Percentiles rank a stretch among this genome's conserved stretches.
Evolutionary conservation across 2,888 invertebrate genomes (phyloP).

Genomic region (Drosophila colorata): DNA sequence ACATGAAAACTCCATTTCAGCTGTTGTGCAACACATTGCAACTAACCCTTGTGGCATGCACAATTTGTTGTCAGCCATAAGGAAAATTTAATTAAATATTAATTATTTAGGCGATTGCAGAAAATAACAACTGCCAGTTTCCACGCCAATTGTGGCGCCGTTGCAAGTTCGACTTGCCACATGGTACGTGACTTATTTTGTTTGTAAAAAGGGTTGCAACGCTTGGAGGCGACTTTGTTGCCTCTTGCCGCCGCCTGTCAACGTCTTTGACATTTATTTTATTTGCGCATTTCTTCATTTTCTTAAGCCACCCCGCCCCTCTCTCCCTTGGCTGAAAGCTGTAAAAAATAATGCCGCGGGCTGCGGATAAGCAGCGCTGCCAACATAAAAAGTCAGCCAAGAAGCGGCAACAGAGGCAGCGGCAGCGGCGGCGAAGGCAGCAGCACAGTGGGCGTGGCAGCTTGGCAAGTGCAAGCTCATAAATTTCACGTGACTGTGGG

Average conservation of each 20-base stretch:
- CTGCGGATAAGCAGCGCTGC: slow-evolving; percentile 54
- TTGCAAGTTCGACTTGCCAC: slow-evolving; percentile 20
- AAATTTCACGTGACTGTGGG: slow-evolving; percentile 57
- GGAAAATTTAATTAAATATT: slow-evolving; percentile 29
- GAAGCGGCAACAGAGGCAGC: slow-evolving; percentile 1
- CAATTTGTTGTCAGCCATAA: neutral
- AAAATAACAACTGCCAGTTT: slow-evolving; percentile 26
- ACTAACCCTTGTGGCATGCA: slow-evolving; percentile 6
- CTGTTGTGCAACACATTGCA: slow-evolving; percentile 9
- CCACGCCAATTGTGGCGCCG: slow-evolving; percentile 13
- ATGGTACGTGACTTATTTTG: slow-evolving; percentile 42
- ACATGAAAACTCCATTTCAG: slow-evolving; percentile 31
- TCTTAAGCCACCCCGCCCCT: slow-evolving; percentile 2
- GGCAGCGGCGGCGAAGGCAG: slow-evolving; percentile 3
- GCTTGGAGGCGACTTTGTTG: neutral
- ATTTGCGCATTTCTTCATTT: slow-evolving; percentile 48
- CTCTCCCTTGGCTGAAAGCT: neutral
- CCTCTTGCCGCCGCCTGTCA: slow-evolving; percentile 1
- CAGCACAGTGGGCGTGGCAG: slow-evolving; percentile 53
- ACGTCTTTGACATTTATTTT: slow-evolving; percentile 60
- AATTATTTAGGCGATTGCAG: slow-evolving; percentile 29
- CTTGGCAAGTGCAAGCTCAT: slow-evolving; percentile 52
- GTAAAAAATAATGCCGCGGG: slow-evolving; percentile 54
- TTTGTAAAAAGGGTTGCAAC: neutral
- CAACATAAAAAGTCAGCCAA: slow-evolving; percentile 37